phyloP scores from a whole-genome alignment of 2,888 invertebrate species.

The Flexamia atlantica region DNA sequence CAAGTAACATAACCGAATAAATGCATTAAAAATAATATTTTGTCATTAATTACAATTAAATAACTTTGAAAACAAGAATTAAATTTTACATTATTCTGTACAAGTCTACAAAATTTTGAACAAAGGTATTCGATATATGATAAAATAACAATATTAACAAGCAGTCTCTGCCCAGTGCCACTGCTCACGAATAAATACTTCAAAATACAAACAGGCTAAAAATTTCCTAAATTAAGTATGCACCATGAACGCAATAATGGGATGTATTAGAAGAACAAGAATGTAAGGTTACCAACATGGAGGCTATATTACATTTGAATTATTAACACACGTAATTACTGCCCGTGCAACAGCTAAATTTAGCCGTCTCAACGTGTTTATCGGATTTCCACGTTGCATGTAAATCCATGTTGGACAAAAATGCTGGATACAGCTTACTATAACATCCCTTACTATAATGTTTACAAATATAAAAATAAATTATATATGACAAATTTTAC shows the following conservation, averaged over 20 bases:
- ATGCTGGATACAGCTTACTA: conserved; percentile 44
- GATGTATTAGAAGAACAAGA: conserved; percentile 18
- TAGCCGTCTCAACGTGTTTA: neutral
- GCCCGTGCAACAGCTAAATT: neutral
- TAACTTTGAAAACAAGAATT: neutral
- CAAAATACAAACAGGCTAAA: conserved; percentile 26
- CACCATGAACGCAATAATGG: conserved; percentile 34
- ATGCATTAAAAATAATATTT: conserved; percentile 59
- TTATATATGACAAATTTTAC: conserved; percentile 29
- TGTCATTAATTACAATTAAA: conserved; percentile 18
- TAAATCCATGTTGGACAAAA: conserved; percentile 18
- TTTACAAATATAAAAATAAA: conserved; percentile 35
- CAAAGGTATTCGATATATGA: conserved; percentile 42
- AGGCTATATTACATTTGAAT: conserved; percentile 14
- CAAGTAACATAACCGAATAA: conserved; percentile 62
- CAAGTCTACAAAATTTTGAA: conserved; percentile 28
- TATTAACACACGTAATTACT: neutral
- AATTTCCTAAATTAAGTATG: conserved; percentile 41
- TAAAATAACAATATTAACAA: conserved; percentile 54
- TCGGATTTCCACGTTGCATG: neutral
- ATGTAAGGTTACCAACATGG: conserved; percentile 34
- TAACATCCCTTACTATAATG: conserved; percentile 8
- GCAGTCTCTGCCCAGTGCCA: conserved; percentile 11
- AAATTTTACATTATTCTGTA: conserved; percentile 44
- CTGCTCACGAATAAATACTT: conserved; percentile 34